Evolutionary conservation across 2,797 vertebrate genomes (phyloP), one percentile per base, ranked within the genome.

Genomic region (Podarcis siculus): DNA sequence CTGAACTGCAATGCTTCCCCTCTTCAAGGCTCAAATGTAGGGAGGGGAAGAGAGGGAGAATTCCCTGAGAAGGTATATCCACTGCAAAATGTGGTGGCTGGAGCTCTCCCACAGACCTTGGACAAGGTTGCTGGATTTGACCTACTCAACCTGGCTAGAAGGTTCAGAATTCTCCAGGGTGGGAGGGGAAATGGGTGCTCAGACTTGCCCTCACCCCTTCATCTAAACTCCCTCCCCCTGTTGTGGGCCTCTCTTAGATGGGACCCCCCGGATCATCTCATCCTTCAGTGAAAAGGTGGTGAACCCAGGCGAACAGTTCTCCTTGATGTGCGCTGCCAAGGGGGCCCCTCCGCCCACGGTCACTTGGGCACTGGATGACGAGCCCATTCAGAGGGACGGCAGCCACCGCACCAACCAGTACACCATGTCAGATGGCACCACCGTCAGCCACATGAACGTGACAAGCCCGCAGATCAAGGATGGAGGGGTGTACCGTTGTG

Each of bases 261-360:
- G 98, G 95, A 99, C 99, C 85, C 99, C 99, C 92, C 98, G 98
- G 92, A 99, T 99, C 75, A 96, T 98, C 96, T 98, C 98, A 37
- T 99, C 99, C 97, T 99, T 99, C 97, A 99, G 99, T 69, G 99
- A 99, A 97, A 98, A 98, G 86, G 99, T 99, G 96, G 99, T 99
- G 93, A 99, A 98, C 94, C 98, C 99, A 0, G 98, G 99, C 35
- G 99, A 99, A 96, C 98, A 98, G 92, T 99, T 99, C 97, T 99
- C 98, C 61, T 98, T 99, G 91, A 98, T 98, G 98, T 99, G 99
- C 6, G 97, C 97, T 0, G 98, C 98, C 96, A 99, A 99, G 96
- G 99, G 98, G 35, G 98, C 98, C 27, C 98, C 99, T 0, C 98
- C 98, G 0, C 99, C 99, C 27, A 98, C 98, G 25, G 97, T 99